phyloP scores from a whole-genome alignment of 2,113 vertebrate species.

The Rattus rattus region DNA sequence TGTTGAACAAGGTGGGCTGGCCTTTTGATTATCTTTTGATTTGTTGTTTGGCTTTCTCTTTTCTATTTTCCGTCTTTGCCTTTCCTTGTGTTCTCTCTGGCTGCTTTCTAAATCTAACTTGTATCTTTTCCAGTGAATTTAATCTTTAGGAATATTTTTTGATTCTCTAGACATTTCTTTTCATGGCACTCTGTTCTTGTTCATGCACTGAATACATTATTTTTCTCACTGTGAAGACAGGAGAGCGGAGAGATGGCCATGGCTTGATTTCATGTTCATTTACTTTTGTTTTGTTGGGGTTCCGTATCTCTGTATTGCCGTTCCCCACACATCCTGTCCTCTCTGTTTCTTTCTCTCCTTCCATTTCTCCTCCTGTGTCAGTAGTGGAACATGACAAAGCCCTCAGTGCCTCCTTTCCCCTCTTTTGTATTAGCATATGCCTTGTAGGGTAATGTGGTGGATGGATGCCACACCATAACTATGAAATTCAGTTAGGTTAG shows the following conservation, averaged over 20 bases:
- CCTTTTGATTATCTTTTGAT: neutral
- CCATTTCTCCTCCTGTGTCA: neutral
- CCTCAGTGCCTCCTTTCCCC: neutral
- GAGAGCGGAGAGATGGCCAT: neutral
- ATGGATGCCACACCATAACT: neutral
- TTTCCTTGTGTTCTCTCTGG: constrained; percentile 46
- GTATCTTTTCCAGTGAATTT: constrained; percentile 62
- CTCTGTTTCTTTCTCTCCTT: neutral
- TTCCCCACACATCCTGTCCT: neutral
- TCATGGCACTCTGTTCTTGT: constrained; percentile 40
- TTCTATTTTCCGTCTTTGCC: constrained; percentile 39
- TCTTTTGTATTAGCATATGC: neutral
- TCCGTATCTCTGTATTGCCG: neutral
- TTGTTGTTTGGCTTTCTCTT: constrained; percentile 33
- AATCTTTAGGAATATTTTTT: constrained; percentile 49
- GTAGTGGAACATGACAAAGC: neutral
- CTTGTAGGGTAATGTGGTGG: neutral
- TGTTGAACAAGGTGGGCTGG: neutral
- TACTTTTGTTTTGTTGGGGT: neutral
- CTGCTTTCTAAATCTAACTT: constrained; percentile 61
- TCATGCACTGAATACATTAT: neutral
- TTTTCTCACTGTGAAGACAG: neutral
- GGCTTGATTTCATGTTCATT: neutral
- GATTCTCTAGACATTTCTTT: constrained; percentile 41
- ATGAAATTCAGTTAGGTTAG: neutral